Percentiles rank a stretch among this genome's conserved stretches.
phyloP scores from a whole-genome alignment of 2,113 vertebrate genomes.

The Naja naja region DNA sequence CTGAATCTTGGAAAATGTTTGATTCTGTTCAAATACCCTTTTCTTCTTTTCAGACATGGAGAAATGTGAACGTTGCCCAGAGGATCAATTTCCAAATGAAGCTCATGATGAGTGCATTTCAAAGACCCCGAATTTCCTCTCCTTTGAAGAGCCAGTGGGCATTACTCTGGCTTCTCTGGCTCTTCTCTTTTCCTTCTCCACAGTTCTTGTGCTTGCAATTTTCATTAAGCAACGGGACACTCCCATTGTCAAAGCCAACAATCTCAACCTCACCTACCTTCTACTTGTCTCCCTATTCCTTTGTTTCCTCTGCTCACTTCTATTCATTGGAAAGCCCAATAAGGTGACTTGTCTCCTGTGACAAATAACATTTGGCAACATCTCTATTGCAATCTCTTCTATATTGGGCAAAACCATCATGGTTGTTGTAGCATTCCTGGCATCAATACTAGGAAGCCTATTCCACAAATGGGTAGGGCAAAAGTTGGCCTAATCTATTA shows the following conservation, averaged over 20 bases:
- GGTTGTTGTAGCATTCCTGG: neutral
- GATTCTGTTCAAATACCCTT: no score
- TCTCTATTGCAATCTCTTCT: neutral
- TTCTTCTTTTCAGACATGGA: neutral
- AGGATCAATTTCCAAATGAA: neutral
- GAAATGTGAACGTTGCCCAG: neutral
- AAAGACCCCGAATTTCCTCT: neutral
- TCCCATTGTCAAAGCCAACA: neutral
- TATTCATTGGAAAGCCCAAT: neutral
- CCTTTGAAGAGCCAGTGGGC: neutral
- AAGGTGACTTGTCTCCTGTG: neutral
- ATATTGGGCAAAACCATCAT: neutral
- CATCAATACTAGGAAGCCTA: neutral
- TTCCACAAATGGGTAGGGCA: neutral
- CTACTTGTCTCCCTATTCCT: neutral
- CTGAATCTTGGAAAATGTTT: neutral
- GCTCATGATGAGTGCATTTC: neutral
- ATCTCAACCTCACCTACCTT: neutral
- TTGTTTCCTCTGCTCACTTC: neutral
- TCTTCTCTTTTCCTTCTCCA: neutral
- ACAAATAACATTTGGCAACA: neutral
- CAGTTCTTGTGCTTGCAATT: accelerated
- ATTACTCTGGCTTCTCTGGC: neutral
- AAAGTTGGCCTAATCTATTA: neutral
- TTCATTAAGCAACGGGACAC: neutral